phyloP scores from a whole-genome alignment of 2,888 invertebrate genomes.

The Iphiclides podalirius region DNA sequence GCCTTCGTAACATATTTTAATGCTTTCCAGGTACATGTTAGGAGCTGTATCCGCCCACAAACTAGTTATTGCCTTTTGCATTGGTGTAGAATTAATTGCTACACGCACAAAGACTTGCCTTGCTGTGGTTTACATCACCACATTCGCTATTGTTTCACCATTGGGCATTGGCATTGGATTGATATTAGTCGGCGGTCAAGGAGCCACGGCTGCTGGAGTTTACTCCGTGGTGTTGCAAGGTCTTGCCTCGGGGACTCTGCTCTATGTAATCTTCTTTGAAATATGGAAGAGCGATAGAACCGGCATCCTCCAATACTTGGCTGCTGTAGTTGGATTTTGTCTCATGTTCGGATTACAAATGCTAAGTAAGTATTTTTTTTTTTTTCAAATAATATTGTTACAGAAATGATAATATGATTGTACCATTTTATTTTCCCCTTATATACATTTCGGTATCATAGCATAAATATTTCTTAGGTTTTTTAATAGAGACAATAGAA shows the following conservation, averaged over 20 bases:
- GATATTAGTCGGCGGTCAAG: constrained; percentile 80
- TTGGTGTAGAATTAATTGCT: constrained; percentile 90
- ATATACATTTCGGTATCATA: too few relatives aligned
- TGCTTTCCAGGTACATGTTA: constrained; percentile 86
- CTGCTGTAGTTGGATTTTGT: constrained; percentile 84
- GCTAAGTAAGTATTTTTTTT: constrained; percentile 69
- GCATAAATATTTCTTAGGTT: too few relatives aligned
- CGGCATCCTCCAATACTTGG: constrained; percentile 83
- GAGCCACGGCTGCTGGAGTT: constrained; percentile 80
- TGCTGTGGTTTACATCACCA: constrained; percentile 84
- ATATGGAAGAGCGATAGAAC: constrained; percentile 82
- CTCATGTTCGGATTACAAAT: constrained; percentile 86
- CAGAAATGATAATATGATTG: too few relatives aligned
- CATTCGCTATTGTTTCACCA: constrained; percentile 90
- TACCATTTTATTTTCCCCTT: too few relatives aligned
- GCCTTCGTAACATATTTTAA: too few relatives aligned
- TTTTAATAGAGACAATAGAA: too few relatives aligned
- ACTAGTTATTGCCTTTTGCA: constrained; percentile 92
- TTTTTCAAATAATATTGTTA: too few relatives aligned
- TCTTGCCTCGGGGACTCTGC: constrained; percentile 93
- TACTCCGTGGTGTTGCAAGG: constrained; percentile 87
- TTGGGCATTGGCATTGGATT: constrained; percentile 89
- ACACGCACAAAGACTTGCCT: constrained; percentile 83
- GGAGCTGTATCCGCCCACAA: constrained; percentile 92
- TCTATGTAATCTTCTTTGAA: constrained; percentile 98